Conservation (phyloP, 2,888 invertebrate species). For the Oxytorus armatus region DNA sequence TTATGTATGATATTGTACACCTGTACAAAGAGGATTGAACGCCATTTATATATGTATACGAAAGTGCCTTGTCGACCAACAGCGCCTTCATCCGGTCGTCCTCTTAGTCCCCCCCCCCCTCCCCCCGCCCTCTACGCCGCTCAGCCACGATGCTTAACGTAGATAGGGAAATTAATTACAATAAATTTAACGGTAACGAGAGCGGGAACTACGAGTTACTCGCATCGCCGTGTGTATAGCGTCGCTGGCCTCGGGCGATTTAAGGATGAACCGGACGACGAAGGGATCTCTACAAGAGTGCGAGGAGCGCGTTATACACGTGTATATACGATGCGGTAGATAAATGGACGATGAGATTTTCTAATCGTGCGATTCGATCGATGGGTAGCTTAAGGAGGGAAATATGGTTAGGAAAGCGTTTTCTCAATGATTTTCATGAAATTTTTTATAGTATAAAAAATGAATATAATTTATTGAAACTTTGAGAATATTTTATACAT, state of each 20-base stretch:
- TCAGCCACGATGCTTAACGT: conserved; percentile 74
- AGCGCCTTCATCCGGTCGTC: conserved; percentile 64
- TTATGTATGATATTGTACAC: conserved; percentile 29
- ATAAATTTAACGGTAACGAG: conserved; percentile 84
- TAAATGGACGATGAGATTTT: conserved; percentile 25
- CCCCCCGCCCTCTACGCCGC: too few species aligned
- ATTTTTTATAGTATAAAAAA: too few species aligned
- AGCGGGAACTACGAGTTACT: conserved; percentile 74
- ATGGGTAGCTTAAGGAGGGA: background rate
- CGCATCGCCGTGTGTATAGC: conserved; percentile 43
- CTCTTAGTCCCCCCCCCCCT: background rate
- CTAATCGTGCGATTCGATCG: conserved; percentile 25
- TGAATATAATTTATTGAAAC: too few species aligned
- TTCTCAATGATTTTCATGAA: too few species aligned
- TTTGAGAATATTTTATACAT: too few species aligned
- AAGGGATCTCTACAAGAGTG: conserved; percentile 34
- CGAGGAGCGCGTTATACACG: conserved; percentile 12
- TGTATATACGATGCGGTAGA: background rate
- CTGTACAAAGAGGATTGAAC: conserved; percentile 73
- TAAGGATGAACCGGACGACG: conserved; percentile 47
- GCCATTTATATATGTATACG: conserved; percentile 74
- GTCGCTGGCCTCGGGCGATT: conserved; percentile 57
- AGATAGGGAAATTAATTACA: conserved; percentile 84
- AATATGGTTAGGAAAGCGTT: too few species aligned
- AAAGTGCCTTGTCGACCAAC: conserved; percentile 67